Conservation (phyloP, 2,888 invertebrate genomes). For the Eupithecia subumbrata region DNA sequence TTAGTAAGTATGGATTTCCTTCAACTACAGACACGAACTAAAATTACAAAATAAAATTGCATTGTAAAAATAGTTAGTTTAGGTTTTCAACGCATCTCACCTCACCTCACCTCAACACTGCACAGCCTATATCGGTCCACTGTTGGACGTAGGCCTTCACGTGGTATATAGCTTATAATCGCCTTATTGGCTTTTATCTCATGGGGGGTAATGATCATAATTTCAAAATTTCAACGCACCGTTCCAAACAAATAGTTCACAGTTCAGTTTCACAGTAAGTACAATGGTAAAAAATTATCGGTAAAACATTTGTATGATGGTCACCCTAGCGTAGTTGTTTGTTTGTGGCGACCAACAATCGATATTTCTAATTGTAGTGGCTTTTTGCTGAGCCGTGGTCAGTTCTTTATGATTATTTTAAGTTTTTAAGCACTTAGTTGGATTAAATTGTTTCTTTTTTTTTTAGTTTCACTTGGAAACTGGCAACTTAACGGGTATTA, state of each 20-base stretch:
- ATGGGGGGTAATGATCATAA: too few species aligned
- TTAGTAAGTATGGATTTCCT: too few species aligned
- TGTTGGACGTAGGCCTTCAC: too few species aligned
- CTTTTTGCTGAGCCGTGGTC: slow-evolving; percentile 30
- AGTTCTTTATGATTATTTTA: slow-evolving; percentile 35
- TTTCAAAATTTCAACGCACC: too few species aligned
- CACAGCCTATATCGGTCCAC: too few species aligned
- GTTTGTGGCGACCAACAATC: slow-evolving; percentile 48
- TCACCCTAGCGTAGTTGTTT: slow-evolving; percentile 53
- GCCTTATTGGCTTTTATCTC: too few species aligned
- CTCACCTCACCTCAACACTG: too few species aligned
- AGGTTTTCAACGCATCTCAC: not conserved
- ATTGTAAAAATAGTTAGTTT: not conserved
- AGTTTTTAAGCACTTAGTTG: slow-evolving; percentile 26
- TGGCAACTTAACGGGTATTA: not conserved
- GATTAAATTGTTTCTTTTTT: slow-evolving; percentile 17
- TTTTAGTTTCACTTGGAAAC: not conserved
- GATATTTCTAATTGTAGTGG: slow-evolving; percentile 61
- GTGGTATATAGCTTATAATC: too few species aligned
- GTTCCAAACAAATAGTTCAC: not conserved
- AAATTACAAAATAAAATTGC: not conserved
- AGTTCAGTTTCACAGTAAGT: too few species aligned
- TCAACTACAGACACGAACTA: too few species aligned
- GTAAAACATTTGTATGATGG: slow-evolving; percentile 19
- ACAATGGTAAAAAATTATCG: not conserved